Conservation (phyloP, 2,888 invertebrate genomes). For the Cheiracanthium punctorium region DNA sequence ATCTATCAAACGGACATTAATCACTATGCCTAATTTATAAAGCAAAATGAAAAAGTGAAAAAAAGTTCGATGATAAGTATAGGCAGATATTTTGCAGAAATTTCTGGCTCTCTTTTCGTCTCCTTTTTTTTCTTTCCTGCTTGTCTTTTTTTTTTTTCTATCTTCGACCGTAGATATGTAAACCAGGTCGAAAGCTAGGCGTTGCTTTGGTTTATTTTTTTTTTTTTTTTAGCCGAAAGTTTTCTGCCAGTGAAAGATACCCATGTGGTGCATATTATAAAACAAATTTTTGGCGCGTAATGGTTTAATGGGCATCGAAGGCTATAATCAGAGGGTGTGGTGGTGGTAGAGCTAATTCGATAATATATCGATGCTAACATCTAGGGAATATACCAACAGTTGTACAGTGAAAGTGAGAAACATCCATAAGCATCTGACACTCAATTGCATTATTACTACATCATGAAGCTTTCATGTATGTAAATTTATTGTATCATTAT, state of each 20-base stretch:
- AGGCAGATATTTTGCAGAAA: slow-evolving; percentile 20
- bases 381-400: too few relatives aligned
- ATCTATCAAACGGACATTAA: slow-evolving; percentile 60
- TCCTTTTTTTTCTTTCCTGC: slow-evolving; percentile 16
- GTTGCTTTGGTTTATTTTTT: slow-evolving; percentile 39
- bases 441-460: too few relatives aligned
- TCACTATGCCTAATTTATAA: slow-evolving; percentile 53
- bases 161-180: slow-evolving; percentile 54
- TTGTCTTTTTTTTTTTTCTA: slow-evolving; percentile 24
- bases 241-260: not conserved
- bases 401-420: too few relatives aligned
- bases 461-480: too few relatives aligned
- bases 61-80: slow-evolving; percentile 53
- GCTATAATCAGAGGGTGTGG: slow-evolving; percentile 28
- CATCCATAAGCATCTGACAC: too few relatives aligned
- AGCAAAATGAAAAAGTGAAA: slow-evolving; percentile 25
- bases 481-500: too few relatives aligned
- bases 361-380: not conserved
- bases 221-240: not conserved
- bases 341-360: not conserved
- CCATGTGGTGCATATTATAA: slow-evolving; percentile 15
- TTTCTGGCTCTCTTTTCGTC: not conserved
- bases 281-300: slow-evolving; percentile 28
- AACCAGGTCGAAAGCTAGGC: slow-evolving; percentile 65
- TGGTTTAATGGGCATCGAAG: slow-evolving; percentile 29